These are phyloP conservation scores for Sminthurinus aureus DNA, from an alignment of 2,888 invertebrate species.

Conservation along the genomic window DNA sequence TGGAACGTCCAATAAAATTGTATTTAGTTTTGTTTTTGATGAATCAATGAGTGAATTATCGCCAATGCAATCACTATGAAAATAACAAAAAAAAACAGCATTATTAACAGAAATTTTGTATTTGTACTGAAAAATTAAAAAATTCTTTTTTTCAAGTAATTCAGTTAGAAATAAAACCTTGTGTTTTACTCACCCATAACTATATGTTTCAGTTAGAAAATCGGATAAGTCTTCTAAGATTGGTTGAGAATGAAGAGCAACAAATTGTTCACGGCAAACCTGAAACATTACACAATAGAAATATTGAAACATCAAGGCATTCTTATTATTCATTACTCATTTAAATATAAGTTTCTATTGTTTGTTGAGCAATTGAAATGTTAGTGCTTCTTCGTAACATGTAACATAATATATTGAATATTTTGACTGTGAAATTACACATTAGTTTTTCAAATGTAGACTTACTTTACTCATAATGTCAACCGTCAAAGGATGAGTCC, in stretches of 20 bases:
- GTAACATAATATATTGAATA: too few relatives aligned
- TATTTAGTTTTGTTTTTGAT: conserved; percentile 72
- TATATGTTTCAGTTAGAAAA: conserved; percentile 75
- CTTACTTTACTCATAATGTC: conserved; percentile 85
- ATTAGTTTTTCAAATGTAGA: too few relatives aligned
- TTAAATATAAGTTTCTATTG: too few relatives aligned
- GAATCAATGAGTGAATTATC: conserved; percentile 65
- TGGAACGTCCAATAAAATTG: conserved; percentile 72
- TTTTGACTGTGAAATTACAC: too few relatives aligned
- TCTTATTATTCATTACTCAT: too few relatives aligned
- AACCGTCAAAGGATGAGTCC: conserved; percentile 94
- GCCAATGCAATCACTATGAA: background rate
- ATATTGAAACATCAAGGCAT: too few relatives aligned
- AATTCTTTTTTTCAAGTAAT: too few relatives aligned
- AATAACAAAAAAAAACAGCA: conserved; percentile 4
- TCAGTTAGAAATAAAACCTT: conserved; percentile 66
- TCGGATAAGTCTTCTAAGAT: conserved; percentile 86
- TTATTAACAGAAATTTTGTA: background rate
- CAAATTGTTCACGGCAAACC: conserved; percentile 97
- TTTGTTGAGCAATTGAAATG: too few relatives aligned
- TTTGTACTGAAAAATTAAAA: too few relatives aligned
- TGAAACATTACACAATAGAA: conserved; percentile 62
- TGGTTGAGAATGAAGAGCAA: conserved; percentile 91
- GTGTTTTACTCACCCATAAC: conserved; percentile 70
- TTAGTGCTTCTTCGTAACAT: too few relatives aligned